These are phyloP conservation scores for Microtus pennsylvanicus DNA, from an alignment of 2,113 vertebrate genomes.

Conservation along the genomic window DNA sequence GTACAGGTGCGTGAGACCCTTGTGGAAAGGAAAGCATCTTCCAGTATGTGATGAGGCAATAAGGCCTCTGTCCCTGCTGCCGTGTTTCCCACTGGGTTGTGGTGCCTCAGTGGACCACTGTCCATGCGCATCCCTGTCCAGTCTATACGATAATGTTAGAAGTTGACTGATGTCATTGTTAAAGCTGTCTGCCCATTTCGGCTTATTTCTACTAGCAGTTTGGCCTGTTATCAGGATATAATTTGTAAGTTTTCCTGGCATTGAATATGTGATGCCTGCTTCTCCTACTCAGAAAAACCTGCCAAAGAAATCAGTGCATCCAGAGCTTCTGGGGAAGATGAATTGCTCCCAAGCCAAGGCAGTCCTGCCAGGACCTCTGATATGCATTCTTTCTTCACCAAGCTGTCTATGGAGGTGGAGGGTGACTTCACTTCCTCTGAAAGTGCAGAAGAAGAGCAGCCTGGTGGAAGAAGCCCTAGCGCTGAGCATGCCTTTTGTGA, in stretches of 20 bases:
- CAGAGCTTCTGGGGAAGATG: constrained; percentile 44
- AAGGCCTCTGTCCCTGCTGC: fast-evolving
- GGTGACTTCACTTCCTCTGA: neutral
- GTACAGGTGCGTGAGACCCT: neutral
- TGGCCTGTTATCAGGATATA: neutral
- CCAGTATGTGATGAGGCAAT: neutral
- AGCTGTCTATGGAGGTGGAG: constrained; percentile 59
- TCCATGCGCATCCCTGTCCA: too few species aligned
- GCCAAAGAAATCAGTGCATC: constrained; percentile 35
- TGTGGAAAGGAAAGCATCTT: neutral
- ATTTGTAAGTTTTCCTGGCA: neutral
- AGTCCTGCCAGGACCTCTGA: constrained; percentile 47
- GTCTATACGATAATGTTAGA: neutral
- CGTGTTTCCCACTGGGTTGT: fast-evolving
- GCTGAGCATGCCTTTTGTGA: neutral
- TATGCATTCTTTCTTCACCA: constrained; percentile 58
- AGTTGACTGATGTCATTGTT: neutral
- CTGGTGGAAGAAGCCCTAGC: fast-evolving
- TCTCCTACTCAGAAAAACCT: constrained; percentile 47
- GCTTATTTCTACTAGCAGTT: neutral
- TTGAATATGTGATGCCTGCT: neutral
- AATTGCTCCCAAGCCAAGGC: neutral
- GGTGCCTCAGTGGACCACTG: neutral
- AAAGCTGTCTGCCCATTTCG: neutral
- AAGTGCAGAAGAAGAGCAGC: neutral